Conservation (phyloP, 2,888 invertebrate genomes). For the Eurois occulta region DNA sequence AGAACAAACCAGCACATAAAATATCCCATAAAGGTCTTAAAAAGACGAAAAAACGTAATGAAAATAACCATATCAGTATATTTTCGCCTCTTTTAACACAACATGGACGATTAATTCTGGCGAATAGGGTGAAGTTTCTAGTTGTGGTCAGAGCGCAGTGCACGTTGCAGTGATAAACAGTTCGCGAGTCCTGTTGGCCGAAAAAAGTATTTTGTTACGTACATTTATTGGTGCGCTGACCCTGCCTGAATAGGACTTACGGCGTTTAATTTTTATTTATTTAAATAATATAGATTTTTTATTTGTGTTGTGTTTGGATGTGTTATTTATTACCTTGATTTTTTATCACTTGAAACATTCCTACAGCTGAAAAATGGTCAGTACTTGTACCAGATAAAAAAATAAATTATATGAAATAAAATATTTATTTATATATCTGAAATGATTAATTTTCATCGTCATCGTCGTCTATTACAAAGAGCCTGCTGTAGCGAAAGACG, state of each 20-base stretch:
- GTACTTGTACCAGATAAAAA: too few relatives aligned
- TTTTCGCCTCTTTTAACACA: slow-evolving; percentile 62
- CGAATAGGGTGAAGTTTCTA: slow-evolving; percentile 69
- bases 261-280: background rate
- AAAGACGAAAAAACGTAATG: slow-evolving; percentile 36
- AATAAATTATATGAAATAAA: too few relatives aligned
- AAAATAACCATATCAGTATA: slow-evolving; percentile 57
- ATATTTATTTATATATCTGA: too few relatives aligned
- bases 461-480: too few relatives aligned
- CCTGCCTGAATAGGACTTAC: slow-evolving; percentile 52
- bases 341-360: too few relatives aligned
- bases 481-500: too few relatives aligned
- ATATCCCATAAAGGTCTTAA: background rate
- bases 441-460: too few relatives aligned
- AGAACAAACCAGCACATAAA: slow-evolving; percentile 28
- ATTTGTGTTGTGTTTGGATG: background rate
- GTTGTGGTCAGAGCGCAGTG: slow-evolving; percentile 69
- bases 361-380: too few relatives aligned
- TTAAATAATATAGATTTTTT: background rate
- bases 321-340: too few relatives aligned
- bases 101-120: slow-evolving; percentile 70
- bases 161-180: slow-evolving; percentile 71
- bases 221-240: slow-evolving; percentile 68
- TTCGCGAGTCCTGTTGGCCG: slow-evolving; percentile 55
- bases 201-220: slow-evolving; percentile 66